A percentile compares a stretch with the other conserved stretches of the same genome.
phyloP scores from a whole-genome alignment of 2,797 vertebrate species.

The Leptatherina wallacei region DNA sequence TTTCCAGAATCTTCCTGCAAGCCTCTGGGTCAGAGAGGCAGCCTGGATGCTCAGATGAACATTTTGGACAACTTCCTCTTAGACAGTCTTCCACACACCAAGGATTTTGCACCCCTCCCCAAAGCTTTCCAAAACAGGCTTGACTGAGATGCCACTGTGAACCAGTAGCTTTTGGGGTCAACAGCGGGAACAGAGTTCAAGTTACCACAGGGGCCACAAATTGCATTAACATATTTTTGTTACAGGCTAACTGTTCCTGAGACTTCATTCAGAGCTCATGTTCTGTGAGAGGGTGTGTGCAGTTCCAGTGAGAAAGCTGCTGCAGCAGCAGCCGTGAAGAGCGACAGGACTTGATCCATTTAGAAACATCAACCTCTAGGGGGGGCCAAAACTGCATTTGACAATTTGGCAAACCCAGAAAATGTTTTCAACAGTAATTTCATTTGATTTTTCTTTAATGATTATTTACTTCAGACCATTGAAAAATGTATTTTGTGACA shows the following conservation, averaged over 20 bases:
- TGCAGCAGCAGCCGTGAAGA: conserved; percentile 23
- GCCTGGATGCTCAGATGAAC: conserved; percentile 54
- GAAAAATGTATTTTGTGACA: not conserved
- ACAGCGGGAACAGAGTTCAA: conserved; percentile 70
- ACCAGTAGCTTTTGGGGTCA: conserved; percentile 57
- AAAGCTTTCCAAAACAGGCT: conserved; percentile 61
- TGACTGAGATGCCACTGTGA: conserved; percentile 35
- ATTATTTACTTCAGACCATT: not conserved
- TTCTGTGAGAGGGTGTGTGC: conserved; percentile 59
- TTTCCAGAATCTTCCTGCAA: conserved; percentile 61
- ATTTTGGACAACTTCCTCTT: conserved; percentile 60
- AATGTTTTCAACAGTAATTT: conserved; percentile 1
- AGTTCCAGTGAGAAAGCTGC: conserved; percentile 55
- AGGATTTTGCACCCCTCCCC: conserved; percentile 63
- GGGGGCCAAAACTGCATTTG: conserved; percentile 55
- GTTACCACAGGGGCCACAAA: conserved; percentile 78
- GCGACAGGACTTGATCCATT: conserved; percentile 64
- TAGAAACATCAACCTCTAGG: conserved; percentile 75
- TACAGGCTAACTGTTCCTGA: conserved; percentile 68
- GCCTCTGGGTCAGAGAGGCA: conserved; percentile 50
- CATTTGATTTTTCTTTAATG: not conserved
- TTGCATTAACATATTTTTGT: conserved; percentile 64
- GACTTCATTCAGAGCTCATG: conserved; percentile 58
- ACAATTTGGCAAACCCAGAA: conserved; percentile 14
- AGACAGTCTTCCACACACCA: conserved; percentile 69